Percentiles rank a stretch among this genome's conserved stretches.
phyloP scores from a whole-genome alignment of 2,888 invertebrate genomes.

The Toxonevra muliebris region DNA sequence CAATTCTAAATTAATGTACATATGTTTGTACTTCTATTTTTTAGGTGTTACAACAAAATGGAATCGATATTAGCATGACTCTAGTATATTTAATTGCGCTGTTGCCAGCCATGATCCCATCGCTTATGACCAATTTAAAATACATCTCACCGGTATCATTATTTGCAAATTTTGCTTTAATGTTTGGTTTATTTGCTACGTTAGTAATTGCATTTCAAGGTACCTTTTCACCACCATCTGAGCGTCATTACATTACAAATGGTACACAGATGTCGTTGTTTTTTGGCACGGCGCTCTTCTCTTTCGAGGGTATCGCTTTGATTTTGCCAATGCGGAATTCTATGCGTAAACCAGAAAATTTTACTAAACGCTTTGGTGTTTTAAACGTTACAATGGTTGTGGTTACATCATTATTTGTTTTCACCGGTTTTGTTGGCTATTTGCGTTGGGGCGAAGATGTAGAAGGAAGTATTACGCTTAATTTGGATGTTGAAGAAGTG shows the following conservation, averaged over 20 bases:
- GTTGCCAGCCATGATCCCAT: conserved; percentile 58
- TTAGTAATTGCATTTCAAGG: conserved; percentile 79
- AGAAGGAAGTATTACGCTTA: conserved; percentile 86
- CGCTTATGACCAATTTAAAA: conserved; percentile 58
- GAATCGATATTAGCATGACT: conserved; percentile 50
- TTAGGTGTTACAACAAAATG: conserved; percentile 66
- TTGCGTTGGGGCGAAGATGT: conserved; percentile 85
- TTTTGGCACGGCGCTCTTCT: conserved; percentile 95
- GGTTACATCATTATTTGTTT: conserved; percentile 80
- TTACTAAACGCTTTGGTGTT: conserved; percentile 83
- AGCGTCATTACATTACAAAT: conserved; percentile 71
- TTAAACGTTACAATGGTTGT: conserved; percentile 87
- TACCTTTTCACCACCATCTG: conserved; percentile 69
- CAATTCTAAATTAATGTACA: background rate
- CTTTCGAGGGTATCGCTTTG: conserved; percentile 95
- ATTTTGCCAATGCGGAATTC: conserved; percentile 91
- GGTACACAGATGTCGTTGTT: conserved; percentile 79
- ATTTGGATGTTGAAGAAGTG: conserved; percentile 70
- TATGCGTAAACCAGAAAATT: conserved; percentile 82
- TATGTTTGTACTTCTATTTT: background rate
- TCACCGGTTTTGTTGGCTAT: conserved; percentile 88
- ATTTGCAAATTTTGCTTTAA: conserved; percentile 78
- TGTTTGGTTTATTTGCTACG: conserved; percentile 76
- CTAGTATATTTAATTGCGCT: conserved; percentile 55
- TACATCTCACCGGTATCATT: conserved; percentile 76